These are phyloP conservation scores for Chrysocyon brachyurus DNA, from an alignment of 2,797 vertebrate genomes.

Conservation along the genomic window DNA sequence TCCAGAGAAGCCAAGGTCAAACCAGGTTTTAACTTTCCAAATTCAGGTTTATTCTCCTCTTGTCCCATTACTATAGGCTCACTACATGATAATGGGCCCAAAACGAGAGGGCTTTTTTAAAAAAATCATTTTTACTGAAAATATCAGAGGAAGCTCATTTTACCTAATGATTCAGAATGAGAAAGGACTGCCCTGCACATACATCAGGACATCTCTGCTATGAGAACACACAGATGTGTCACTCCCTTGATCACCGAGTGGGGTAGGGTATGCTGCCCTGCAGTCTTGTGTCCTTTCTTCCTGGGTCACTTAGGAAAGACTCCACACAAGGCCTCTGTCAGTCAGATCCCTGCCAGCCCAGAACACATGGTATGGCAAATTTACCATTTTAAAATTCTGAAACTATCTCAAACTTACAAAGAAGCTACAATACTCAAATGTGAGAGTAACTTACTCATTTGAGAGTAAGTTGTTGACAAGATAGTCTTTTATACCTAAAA, in stretches of 20 bases:
- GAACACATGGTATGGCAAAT: not conserved
- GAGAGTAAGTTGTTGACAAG: not conserved
- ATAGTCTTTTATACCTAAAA: not conserved
- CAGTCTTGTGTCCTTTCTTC: not conserved
- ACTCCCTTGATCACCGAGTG: not conserved
- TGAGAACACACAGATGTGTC: not conserved
- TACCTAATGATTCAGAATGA: conserved; percentile 45
- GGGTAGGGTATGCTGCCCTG: not conserved
- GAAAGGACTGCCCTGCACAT: not conserved
- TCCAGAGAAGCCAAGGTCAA: not conserved
- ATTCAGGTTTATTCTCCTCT: not conserved
- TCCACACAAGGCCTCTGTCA: not conserved
- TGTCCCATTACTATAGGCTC: not conserved
- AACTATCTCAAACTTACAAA: not conserved
- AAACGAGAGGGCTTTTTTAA: not conserved
- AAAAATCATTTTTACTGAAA: conserved; percentile 14
- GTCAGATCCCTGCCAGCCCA: not conserved
- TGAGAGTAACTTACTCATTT: not conserved
- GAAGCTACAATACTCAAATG: not conserved
- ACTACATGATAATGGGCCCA: not conserved
- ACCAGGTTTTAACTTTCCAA: not conserved
- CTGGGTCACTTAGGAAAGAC: not conserved
- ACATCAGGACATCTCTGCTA: not conserved
- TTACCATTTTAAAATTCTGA: conserved; percentile 14
- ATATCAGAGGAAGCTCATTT: conserved; percentile 42